These are phyloP conservation scores for Sarcophaga carnaria DNA, from an alignment of 2,888 invertebrate genomes.

Conservation along the genomic window DNA sequence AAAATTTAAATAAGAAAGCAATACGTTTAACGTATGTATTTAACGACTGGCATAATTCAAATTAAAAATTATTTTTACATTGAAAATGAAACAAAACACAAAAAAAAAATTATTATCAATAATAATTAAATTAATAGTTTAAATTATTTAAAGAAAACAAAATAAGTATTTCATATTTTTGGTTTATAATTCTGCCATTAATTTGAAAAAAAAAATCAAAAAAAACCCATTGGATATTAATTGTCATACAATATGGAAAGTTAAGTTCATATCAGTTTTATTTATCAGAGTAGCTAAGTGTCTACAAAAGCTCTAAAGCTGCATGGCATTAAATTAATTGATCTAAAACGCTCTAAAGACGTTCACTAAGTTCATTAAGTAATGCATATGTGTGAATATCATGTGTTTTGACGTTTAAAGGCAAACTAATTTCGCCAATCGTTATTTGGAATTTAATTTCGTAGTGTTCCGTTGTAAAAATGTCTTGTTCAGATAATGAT, in stretches of 20 bases:
- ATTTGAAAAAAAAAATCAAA: not conserved
- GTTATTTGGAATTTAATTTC: no score
- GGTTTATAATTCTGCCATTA: not conserved
- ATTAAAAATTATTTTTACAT: not conserved
- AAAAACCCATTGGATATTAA: not conserved
- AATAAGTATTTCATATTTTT: not conserved
- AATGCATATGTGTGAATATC: no score
- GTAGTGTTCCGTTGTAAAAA: no score
- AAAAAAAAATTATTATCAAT: not conserved
- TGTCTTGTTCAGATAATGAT: no score
- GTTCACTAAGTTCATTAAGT: no score
- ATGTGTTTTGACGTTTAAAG: no score
- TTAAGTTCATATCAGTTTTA: not conserved
- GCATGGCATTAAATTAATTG: no score
- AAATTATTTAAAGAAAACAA: not conserved
- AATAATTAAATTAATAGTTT: not conserved
- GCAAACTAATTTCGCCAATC: no score
- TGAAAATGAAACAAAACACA: constrained; percentile 10
- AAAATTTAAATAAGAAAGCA: not conserved
- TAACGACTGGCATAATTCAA: constrained; percentile 10
- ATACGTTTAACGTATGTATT: not conserved
- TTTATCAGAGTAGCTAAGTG: no score
- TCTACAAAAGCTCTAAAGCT: no score
- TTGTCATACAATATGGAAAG: not conserved
- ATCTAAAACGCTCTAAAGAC: no score